A percentile compares a stretch with the other conserved stretches of the same genome.
Evolutionary conservation across 2,113 vertebrate genomes (phyloP).

Genomic region (Gopherus evgoodei): DNA sequence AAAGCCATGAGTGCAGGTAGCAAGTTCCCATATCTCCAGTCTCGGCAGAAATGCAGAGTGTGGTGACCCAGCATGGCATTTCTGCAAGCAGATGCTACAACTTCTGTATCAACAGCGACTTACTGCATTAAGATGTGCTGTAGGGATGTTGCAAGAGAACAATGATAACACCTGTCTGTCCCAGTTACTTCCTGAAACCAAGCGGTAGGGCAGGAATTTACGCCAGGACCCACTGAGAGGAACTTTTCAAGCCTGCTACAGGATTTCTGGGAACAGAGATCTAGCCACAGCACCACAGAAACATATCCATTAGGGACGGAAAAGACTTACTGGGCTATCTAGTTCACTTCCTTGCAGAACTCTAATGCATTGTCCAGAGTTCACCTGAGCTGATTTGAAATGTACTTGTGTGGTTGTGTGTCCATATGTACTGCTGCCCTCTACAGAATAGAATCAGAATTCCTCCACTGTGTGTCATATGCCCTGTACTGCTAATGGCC

Average conservation of each 20-base stretch:
- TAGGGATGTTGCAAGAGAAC: background rate
- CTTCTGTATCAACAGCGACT: background rate
- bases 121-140: background rate
- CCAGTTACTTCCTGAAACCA: background rate
- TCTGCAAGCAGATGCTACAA: background rate
- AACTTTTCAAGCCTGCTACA: background rate
- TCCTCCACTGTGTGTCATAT: background rate
- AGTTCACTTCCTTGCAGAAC: background rate
- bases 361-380: background rate
- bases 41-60: background rate
- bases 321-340: background rate
- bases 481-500: background rate
- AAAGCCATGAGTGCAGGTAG: background rate
- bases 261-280: background rate
- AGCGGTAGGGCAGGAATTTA: background rate
- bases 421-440: accelerated
- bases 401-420: background rate
- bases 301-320: background rate
- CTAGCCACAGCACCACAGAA: background rate
- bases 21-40: background rate
- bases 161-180: background rate
- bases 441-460: background rate
- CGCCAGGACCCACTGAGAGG: background rate
- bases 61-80: background rate
- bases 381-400: background rate